These are phyloP conservation scores for Falco concolor DNA, from an alignment of 2,797 vertebrate species.

Conservation along the genomic window DNA sequence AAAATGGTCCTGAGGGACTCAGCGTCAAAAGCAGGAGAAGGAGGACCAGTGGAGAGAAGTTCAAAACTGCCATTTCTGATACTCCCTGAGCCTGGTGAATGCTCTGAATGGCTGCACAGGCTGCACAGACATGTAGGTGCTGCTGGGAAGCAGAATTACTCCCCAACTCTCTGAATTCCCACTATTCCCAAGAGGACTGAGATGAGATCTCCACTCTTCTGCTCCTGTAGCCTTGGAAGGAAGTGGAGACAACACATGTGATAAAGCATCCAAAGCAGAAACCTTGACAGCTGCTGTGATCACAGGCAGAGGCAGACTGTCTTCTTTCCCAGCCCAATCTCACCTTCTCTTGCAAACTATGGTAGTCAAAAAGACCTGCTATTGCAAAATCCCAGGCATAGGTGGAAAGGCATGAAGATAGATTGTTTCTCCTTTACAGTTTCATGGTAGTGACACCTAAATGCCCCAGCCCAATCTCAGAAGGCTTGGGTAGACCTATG, in stretches of 20 bases:
- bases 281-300: not conserved
- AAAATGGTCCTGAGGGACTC: not conserved
- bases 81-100: not conserved
- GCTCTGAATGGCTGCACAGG: not conserved
- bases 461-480: not conserved
- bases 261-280: not conserved
- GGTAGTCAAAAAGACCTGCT: not conserved
- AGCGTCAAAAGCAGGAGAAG: not conserved
- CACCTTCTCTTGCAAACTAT: not conserved
- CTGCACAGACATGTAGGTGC: accelerated
- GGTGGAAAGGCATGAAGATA: not conserved
- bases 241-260: not conserved
- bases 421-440: not conserved
- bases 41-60: not conserved
- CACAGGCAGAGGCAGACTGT: not conserved
- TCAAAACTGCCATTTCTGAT: not conserved
- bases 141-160: not conserved
- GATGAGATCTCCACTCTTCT: not conserved
- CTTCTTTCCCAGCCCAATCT: not conserved
- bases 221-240: not conserved
- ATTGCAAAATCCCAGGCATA: not conserved
- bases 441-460: not conserved
- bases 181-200: not conserved
- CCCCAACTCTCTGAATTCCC: not conserved
- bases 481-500: not conserved